Base-by-base conservation (phyloP, 1,140 invertebrate genomes). In the Anastatus disparis region DNA sequence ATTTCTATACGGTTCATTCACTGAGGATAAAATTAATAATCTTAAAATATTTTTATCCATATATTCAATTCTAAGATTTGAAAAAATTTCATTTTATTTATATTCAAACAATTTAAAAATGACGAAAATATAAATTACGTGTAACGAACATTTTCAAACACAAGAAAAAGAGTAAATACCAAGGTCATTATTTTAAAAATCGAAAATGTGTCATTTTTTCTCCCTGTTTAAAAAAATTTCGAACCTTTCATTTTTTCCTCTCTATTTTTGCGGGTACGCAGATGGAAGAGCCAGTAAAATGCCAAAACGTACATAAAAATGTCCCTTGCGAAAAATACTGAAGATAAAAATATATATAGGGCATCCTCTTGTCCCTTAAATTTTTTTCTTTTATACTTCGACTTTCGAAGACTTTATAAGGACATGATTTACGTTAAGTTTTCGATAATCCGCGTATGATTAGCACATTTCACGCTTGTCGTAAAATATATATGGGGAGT, bases 401-500 rank as follows among this genome's bases (percentile, higher is more conserved):
- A 8, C 9, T 2, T 7, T 24, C 3, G 26, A 1, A 12, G 3
- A 15, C n/a, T 15, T 17, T 12, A 9, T 29, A 3, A 17, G 46
- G 26, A 15, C 0, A 15, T 20, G 29, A 38, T 26, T 6, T 20
- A 35, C 4, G 6, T 17, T 8, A 31, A 13, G 44, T 27, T 26
- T 1, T 35, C 27, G 22, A 62, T 46, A 29, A 62, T 62, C 27
- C n/a, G 42, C 61, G 44, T 31, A 20, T 50, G 44, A 63, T 63
- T 50, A 50, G 31, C 26, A n/a, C n/a, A n/a, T 64, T 64, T 53
- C 22, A 64, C 48, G 31, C 10, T 24, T 50, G 35, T 63, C 20
- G 26, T 12, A 27, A 24, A 29, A 7, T 38, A 56, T 10, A 48
- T 24, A 10, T n/a, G n/a, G n/a, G n/a, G n/a, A n/a, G n/a, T n/a